phyloP scores from a whole-genome alignment of 35 echinoderm and acorn worm species.

The Acanthaster planci region DNA sequence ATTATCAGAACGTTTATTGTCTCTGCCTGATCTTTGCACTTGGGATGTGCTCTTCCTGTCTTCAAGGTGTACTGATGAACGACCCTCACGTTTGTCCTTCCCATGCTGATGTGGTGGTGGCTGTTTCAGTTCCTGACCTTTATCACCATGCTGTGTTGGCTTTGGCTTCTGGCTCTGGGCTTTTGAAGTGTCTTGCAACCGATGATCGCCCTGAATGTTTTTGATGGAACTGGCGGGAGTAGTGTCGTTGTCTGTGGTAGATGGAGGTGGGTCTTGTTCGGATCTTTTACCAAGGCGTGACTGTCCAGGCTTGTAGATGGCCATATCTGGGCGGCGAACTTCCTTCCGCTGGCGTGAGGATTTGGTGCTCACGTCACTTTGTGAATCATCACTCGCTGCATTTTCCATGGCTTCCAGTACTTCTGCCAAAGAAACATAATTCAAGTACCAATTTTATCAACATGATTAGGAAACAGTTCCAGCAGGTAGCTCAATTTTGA shows the following conservation, averaged over 20 bases:
- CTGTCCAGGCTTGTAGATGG: constrained; percentile 19
- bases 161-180: neutral
- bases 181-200: neutral
- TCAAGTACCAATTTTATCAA: no score
- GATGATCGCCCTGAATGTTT: neutral
- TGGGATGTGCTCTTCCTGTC: neutral
- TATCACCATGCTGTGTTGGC: neutral
- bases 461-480: no score
- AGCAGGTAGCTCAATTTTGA: no score
- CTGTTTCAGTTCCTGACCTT: no score
- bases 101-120: no score
- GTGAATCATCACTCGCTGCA: neutral
- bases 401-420: neutral
- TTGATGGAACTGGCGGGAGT: neutral
- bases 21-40: neutral
- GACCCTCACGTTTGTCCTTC: no score
- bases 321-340: neutral
- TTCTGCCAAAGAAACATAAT: no score
- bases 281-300: constrained; percentile 3
- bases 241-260: neutral
- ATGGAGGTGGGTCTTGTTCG: neutral
- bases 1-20: neutral
- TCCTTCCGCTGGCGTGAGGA: neutral
- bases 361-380: neutral
- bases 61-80: neutral